These are phyloP conservation scores for Esox lucius DNA, from an alignment of 2,797 vertebrate genomes.

Conservation along the genomic window DNA sequence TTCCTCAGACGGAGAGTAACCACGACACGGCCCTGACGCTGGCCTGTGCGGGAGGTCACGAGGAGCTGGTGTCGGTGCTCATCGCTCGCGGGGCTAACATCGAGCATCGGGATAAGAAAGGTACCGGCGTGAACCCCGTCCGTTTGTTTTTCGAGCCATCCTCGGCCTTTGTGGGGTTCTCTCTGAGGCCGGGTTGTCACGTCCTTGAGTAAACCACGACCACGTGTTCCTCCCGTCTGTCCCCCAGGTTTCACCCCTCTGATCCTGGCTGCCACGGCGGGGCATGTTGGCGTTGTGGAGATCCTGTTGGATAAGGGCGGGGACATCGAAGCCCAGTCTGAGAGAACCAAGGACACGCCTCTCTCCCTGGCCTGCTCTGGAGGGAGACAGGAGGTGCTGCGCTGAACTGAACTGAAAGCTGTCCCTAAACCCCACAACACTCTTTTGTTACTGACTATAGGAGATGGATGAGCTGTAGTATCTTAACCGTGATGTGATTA, in stretches of 20 bases:
- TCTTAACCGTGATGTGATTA: neutral
- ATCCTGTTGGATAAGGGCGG: slow-evolving; percentile 88
- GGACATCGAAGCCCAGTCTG: slow-evolving; percentile 88
- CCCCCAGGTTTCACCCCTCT: slow-evolving; percentile 83
- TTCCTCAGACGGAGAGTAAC: slow-evolving; percentile 83
- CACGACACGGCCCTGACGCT: slow-evolving; percentile 88
- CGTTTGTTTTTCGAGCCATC: neutral
- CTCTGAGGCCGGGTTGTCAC: too few relatives aligned
- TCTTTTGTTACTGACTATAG: neutral
- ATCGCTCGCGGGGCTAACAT: slow-evolving; percentile 87
- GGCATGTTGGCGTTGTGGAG: slow-evolving; percentile 87
- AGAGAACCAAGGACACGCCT: slow-evolving; percentile 88
- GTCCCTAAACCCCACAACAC: neutral
- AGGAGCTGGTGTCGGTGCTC: slow-evolving; percentile 87
- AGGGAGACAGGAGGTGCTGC: slow-evolving; percentile 83
- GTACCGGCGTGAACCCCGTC: slow-evolving; percentile 50
- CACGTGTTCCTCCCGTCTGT: neutral
- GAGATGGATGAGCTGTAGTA: neutral
- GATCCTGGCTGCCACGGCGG: slow-evolving; percentile 87
- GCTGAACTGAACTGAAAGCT: neutral
- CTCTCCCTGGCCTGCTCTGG: slow-evolving; percentile 87
- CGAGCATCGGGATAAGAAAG: slow-evolving; percentile 88
- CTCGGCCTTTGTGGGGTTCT: neutral
- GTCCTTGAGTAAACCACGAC: neutral
- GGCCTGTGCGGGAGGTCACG: slow-evolving; percentile 85